Conservation (phyloP, 2,888 invertebrate species). For the Erannis defoliaria region DNA sequence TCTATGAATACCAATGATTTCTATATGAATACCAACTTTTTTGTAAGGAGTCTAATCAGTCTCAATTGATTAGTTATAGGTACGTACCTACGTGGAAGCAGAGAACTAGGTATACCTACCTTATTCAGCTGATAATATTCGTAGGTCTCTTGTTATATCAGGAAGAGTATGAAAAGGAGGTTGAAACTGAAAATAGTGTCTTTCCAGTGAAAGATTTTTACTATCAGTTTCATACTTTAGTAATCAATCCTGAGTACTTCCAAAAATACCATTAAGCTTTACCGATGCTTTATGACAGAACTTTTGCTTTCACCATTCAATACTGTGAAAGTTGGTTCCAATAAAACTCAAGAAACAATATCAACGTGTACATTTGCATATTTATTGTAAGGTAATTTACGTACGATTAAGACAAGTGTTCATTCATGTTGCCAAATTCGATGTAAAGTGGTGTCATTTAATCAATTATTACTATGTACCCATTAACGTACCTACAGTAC, state of each 20-base stretch:
- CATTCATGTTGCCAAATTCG: conserved; percentile 84
- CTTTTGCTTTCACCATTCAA: conserved; percentile 25
- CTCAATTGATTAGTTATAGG: too few relatives aligned
- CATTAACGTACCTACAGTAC: conserved; percentile 21
- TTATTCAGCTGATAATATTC: too few relatives aligned
- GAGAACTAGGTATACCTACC: too few relatives aligned
- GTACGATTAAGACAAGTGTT: conserved; percentile 70
- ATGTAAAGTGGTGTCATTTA: conserved; percentile 78
- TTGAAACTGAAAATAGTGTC: conserved; percentile 24
- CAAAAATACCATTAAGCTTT: not conserved
- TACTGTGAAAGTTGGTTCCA: conserved; percentile 25
- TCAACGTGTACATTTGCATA: conserved; percentile 52
- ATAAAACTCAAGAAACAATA: conserved; percentile 40
- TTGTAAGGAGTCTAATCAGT: too few relatives aligned
- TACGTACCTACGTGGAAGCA: too few relatives aligned
- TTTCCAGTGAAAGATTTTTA: conserved; percentile 27
- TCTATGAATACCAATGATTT: too few relatives aligned
- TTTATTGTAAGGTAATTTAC: conserved; percentile 52
- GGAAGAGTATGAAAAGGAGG: conserved; percentile 5
- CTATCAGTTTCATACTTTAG: conserved; percentile 26
- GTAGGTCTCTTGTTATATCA: too few relatives aligned
- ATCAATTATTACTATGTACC: conserved; percentile 70
- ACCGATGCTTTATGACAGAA: not conserved
- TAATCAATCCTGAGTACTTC: not conserved
- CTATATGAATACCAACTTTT: too few relatives aligned